A percentile compares a stretch with the other conserved stretches of the same genome.
These are phyloP conservation scores for Rhopilema esculentum DNA, from an alignment of 30 jellyfish, hydroid and myxozoan species.

Conservation along the genomic window DNA sequence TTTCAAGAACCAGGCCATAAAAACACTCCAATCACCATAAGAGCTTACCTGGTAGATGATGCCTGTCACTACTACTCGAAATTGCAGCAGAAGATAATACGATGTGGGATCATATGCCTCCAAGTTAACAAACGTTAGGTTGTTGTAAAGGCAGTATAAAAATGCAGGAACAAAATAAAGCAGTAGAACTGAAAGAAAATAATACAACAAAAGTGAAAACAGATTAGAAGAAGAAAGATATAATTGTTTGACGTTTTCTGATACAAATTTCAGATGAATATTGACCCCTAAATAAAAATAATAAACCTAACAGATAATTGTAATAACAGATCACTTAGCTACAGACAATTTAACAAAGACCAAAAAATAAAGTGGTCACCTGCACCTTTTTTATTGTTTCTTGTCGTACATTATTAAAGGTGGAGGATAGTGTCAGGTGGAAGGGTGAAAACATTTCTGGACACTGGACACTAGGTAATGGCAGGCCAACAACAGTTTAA, in stretches of 20 bases:
- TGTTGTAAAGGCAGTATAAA: conserved; percentile 91
- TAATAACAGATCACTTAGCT: too few relatives aligned
- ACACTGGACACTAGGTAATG: too few relatives aligned
- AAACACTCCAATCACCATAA: not conserved
- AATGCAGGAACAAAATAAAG: conserved; percentile 93
- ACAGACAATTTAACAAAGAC: too few relatives aligned
- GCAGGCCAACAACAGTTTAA: too few relatives aligned
- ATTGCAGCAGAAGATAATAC: conserved; percentile 90
- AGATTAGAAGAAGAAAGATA: not conserved
- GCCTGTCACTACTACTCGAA: conserved; percentile 97
- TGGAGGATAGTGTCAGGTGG: too few relatives aligned
- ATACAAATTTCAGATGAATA: not conserved
- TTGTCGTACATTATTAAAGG: too few relatives aligned
- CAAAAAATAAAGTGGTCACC: too few relatives aligned
- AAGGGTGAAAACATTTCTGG: too few relatives aligned
- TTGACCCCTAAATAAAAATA: not conserved
- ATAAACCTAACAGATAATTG: too few relatives aligned
- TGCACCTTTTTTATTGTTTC: too few relatives aligned
- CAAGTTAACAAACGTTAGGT: conserved; percentile 91
- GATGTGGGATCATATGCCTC: conserved; percentile 96
- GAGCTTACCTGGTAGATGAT: conserved; percentile 88
- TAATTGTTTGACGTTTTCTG: not conserved
- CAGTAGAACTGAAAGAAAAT: conserved; percentile 66
- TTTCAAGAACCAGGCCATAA: not conserved
- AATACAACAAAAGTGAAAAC: not conserved